phyloP scores from a whole-genome alignment of 2,797 vertebrate genomes.

The Acrocephalus scirpaceus region DNA sequence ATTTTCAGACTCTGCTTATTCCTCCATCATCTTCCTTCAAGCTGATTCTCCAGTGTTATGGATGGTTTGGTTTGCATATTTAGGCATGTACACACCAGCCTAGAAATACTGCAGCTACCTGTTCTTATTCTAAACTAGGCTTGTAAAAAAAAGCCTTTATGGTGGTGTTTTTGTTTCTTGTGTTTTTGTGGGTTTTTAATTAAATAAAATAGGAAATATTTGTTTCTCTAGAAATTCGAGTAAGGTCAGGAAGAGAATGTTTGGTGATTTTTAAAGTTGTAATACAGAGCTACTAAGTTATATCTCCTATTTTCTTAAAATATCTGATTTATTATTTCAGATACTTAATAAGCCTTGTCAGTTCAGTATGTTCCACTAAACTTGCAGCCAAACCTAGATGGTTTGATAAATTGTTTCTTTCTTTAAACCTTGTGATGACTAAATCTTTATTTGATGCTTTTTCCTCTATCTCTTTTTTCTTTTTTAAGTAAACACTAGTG shows the following conservation, averaged over 20 bases:
- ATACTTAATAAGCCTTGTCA: neutral
- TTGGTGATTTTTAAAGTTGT: neutral
- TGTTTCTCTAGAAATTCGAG: neutral
- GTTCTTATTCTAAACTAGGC: neutral
- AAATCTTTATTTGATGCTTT: neutral
- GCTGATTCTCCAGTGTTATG: neutral
- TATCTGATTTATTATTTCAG: neutral
- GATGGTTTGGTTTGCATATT: neutral
- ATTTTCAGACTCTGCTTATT: neutral
- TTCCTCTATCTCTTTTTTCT: neutral
- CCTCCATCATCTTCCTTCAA: neutral
- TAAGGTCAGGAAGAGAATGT: neutral
- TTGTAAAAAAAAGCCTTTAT: neutral
- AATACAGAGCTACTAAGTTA: neutral
- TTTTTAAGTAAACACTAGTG: neutral
- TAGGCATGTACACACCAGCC: neutral
- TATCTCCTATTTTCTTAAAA: neutral
- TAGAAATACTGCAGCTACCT: neutral
- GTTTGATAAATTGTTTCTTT: slow-evolving; percentile 9
- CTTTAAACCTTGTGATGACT: slow-evolving; percentile 17
- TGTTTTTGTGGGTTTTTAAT: neutral
- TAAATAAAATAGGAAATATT: neutral
- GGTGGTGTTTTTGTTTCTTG: neutral
- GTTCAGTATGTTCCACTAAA: slow-evolving; percentile 2
- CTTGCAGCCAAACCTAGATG: neutral